Evolutionary conservation across 35 echinoderm and acorn worm species (phyloP).

Genomic region (Apostichopus californicus): DNA sequence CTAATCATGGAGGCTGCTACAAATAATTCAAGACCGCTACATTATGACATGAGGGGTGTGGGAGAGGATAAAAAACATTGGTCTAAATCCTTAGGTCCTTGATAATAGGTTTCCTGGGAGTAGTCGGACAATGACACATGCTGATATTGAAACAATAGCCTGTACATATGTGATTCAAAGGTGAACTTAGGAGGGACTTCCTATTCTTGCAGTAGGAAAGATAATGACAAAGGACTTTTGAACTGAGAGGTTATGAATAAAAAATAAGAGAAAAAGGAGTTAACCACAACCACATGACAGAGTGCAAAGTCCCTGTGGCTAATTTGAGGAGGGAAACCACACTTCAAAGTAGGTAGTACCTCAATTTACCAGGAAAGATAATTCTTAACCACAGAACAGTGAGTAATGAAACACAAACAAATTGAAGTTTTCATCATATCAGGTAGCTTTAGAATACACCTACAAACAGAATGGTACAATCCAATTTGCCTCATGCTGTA

Average conservation of each 20-base stretch:
- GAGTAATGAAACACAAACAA: not conserved
- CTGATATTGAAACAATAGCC: not conserved
- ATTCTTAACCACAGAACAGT: not conserved
- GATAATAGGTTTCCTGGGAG: too few species aligned
- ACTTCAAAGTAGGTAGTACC: not conserved
- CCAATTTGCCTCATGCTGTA: not conserved
- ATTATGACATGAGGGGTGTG: not conserved
- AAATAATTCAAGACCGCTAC: not conserved
- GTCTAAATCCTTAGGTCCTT: not conserved
- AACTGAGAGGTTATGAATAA: not conserved
- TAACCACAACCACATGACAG: slow-evolving; percentile 40
- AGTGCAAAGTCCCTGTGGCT: slow-evolving; percentile 37
- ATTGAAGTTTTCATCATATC: not conserved
- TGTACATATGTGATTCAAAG: not conserved
- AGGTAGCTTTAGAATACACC: not conserved
- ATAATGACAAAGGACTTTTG: slow-evolving; percentile 20
- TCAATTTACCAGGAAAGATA: not conserved
- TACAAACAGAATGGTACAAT: not conserved
- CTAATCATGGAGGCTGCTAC: too few species aligned
- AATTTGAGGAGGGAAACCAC: slow-evolving; percentile 12
- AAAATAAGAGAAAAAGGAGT: not conserved
- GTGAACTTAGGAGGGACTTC: not conserved
- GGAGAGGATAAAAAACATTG: not conserved
- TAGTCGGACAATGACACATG: not conserved
- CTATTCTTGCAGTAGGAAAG: not conserved